Base-by-base conservation (phyloP, 1,140 invertebrate genomes). In the Phortica variegata region DNA sequence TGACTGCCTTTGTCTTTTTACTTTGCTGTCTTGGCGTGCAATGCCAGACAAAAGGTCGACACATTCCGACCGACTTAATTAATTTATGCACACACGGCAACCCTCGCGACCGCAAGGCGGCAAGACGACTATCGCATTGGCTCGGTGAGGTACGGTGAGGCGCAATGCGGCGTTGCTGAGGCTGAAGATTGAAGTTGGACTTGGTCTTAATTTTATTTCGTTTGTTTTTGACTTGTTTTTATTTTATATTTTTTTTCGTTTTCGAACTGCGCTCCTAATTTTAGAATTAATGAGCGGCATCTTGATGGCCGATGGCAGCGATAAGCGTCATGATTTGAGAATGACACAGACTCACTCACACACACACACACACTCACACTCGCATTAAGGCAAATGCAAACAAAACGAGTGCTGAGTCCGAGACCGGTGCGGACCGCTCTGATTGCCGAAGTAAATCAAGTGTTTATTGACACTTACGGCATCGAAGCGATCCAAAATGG, bases 241-340 rank as follows among this genome's bases (percentile, higher is more conserved):
- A 65, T 58, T 61, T 26, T 26, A 36, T 36, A 8, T 66, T 54
- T 59, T 52, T 50, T 43, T 54, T 48, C 51, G 62, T 65, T 61
- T 65, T 58, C 59, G 69, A 65, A 69, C 65, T 59, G 62, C 65
- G 70, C 34, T 39, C 65, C 70, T 73, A 73, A 73, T 73, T 73
- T 73, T 68, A 68, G 70, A 73, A 73, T 73, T 73, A 73, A 73
- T 73, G 70, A 73, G 65, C 69, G 70, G 61, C 61, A 73, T 73
- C 66, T 73, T 73, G 65, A 73, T 73, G 62, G 61, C 65, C 65
- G 70, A 73, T 73, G 65, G 52, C 59, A 63, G 51, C 60, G 63
- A 68, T 68, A 68, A 68, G 65, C 49, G 44, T 61, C 63, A 68
- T 68, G 63, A 68, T 57, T 66, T 66, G 63, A 56, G 36, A 26